These are phyloP conservation scores for Parazoanthus darwini DNA, from an alignment of 92 coral and sea anemone genomes.

Conservation along the genomic window DNA sequence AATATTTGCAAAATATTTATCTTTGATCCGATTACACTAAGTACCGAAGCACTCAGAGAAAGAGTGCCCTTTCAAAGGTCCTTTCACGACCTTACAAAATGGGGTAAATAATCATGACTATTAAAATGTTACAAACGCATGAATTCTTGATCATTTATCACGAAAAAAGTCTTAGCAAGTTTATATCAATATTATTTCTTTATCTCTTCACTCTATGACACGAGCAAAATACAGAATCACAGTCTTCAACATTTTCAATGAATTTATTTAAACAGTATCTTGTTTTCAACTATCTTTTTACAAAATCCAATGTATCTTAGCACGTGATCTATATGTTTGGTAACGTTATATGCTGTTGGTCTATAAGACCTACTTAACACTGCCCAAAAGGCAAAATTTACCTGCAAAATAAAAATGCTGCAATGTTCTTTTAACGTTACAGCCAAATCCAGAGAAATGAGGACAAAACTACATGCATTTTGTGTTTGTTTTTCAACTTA, in stretches of 20 bases:
- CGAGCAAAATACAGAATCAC: neutral
- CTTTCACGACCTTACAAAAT: neutral
- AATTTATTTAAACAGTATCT: neutral
- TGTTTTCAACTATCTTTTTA: neutral
- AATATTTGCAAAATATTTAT: neutral
- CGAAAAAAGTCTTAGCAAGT: neutral
- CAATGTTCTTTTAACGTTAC: neutral
- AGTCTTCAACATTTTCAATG: neutral
- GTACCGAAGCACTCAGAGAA: neutral
- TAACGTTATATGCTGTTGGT: neutral
- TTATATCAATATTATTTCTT: neutral
- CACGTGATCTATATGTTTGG: neutral
- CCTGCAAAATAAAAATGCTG: neutral
- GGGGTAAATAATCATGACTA: too few relatives aligned
- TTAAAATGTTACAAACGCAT: neutral
- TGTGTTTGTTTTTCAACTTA: neutral
- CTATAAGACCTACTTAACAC: constrained; percentile 43
- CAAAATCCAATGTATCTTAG: neutral
- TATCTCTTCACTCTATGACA: neutral
- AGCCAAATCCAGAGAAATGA: neutral
- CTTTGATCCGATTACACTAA: constrained; percentile 6
- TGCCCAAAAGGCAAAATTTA: constrained; percentile 46
- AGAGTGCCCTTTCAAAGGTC: neutral
- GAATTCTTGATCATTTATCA: neutral
- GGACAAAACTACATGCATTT: neutral